A percentile compares a stretch with the other conserved stretches of the same genome.
These are phyloP conservation scores for Antedon bifida DNA, from an alignment of 35 echinoderm and acorn worm genomes.

Conservation along the genomic window DNA sequence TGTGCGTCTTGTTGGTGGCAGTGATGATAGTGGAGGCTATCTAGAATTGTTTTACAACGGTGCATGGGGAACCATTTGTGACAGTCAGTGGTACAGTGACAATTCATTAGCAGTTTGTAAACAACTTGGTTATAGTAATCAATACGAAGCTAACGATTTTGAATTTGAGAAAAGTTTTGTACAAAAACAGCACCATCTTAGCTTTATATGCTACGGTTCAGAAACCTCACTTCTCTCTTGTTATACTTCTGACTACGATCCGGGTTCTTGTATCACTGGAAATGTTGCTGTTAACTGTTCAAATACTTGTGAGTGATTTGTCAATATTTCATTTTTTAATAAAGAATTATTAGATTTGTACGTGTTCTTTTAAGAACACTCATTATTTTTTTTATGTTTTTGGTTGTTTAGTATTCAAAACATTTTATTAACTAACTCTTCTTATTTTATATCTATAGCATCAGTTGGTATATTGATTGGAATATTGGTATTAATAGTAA, in stretches of 20 bases:
- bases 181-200: too few relatives aligned
- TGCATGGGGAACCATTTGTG: conserved; percentile 24
- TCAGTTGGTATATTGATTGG: background rate
- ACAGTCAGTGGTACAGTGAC: background rate
- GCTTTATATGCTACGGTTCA: too few relatives aligned
- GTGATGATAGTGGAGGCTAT: background rate
- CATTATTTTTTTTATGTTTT: background rate
- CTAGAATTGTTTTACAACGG: conserved; percentile 25
- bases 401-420: background rate
- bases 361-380: too few relatives aligned
- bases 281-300: too few relatives aligned
- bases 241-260: too few relatives aligned
- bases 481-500: background rate
- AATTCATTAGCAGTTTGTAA: conserved; percentile 4
- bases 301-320: too few relatives aligned
- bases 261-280: too few relatives aligned
- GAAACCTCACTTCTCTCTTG: too few relatives aligned
- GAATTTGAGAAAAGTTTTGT: too few relatives aligned
- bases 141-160: background rate
- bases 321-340: too few relatives aligned
- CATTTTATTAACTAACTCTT: background rate
- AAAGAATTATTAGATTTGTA: too few relatives aligned
- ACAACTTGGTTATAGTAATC: background rate
- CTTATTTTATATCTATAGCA: background rate
- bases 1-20: conserved; percentile 31